These are phyloP conservation scores for Elgaria multicarinata DNA, from an alignment of 2,113 vertebrate species.

Conservation along the genomic window DNA sequence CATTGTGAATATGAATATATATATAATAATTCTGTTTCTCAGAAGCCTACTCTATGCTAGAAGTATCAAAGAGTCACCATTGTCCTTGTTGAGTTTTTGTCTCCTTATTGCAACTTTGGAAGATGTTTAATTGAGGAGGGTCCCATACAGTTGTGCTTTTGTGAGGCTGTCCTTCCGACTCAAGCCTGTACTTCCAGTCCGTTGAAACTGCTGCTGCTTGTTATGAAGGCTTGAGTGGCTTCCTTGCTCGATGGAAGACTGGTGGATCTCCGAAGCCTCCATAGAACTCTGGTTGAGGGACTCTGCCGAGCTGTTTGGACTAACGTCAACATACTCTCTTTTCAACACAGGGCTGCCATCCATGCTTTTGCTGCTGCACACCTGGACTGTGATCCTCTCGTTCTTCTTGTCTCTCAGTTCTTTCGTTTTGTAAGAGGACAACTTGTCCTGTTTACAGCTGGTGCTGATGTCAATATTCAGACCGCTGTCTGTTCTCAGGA, in stretches of 20 bases:
- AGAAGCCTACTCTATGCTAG: slow-evolving; percentile 42
- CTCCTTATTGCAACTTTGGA: slow-evolving; percentile 61
- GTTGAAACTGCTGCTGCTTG: slow-evolving; percentile 87
- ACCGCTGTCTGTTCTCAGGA: slow-evolving; percentile 80
- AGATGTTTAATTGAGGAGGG: slow-evolving; percentile 89
- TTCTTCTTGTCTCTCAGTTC: slow-evolving; percentile 83
- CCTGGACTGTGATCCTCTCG: slow-evolving; percentile 83
- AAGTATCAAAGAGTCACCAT: slow-evolving; percentile 49
- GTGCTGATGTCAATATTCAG: slow-evolving; percentile 83
- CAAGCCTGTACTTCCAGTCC: slow-evolving; percentile 89
- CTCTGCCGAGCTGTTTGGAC: slow-evolving; percentile 87
- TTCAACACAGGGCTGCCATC: slow-evolving; percentile 76
- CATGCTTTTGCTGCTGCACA: slow-evolving; percentile 84
- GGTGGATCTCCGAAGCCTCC: slow-evolving; percentile 86
- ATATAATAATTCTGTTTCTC: slow-evolving; percentile 60
- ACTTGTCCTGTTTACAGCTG: slow-evolving; percentile 80
- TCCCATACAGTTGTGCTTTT: slow-evolving; percentile 97
- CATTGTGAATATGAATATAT: slow-evolving; percentile 67
- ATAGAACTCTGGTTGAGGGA: slow-evolving; percentile 88
- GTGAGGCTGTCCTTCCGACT: slow-evolving; percentile 97
- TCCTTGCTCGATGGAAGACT: slow-evolving; percentile 87
- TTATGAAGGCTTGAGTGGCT: slow-evolving; percentile 81
- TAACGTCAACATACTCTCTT: slow-evolving; percentile 84
- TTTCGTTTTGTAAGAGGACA: slow-evolving; percentile 80
- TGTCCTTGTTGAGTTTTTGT: neutral